Percentiles rank a stretch among this genome's conserved stretches.
Conservation (phyloP, 2,888 invertebrate genomes). For the Anoplius nigerrimus region DNA sequence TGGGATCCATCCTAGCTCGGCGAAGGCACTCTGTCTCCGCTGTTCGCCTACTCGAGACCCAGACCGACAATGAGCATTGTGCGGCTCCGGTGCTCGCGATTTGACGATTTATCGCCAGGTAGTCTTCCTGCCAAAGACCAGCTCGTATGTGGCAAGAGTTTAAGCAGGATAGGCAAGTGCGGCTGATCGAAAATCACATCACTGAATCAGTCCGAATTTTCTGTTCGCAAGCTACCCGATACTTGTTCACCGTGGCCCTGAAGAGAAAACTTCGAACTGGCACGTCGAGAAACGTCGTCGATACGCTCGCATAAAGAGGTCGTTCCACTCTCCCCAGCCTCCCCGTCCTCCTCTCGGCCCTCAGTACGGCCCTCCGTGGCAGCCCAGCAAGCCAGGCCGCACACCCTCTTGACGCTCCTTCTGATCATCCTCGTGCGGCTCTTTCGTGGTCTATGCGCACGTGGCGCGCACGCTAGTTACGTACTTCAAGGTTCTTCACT, state of each 20-base stretch:
- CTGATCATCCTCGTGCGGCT: constrained; percentile 35
- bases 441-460: constrained; percentile 20
- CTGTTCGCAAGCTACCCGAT: no score
- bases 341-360: constrained; percentile 11
- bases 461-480: constrained; percentile 35
- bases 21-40: constrained; percentile 15
- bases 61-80: constrained; percentile 29
- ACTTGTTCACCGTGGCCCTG: neutral
- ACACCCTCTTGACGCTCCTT: constrained; percentile 29
- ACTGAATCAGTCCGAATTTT: no score
- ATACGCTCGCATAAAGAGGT: constrained; percentile 31
- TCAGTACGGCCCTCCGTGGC: neutral
- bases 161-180: no score
- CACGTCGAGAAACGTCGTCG: constrained; percentile 20
- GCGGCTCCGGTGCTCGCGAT: constrained; percentile 14
- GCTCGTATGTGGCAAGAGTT: no score
- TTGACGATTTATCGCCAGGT: constrained; percentile 21
- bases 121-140: neutral
- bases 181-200: no score
- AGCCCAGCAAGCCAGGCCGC: no score
- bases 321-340: neutral
- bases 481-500: constrained; percentile 50
- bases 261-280: neutral
- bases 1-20: constrained; percentile 19
- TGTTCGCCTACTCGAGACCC: constrained; percentile 5